A percentile compares a stretch with the other conserved stretches of the same genome.
Conservation (phyloP, 2,797 vertebrate genomes). For the Oceanodroma leucorhoa region DNA sequence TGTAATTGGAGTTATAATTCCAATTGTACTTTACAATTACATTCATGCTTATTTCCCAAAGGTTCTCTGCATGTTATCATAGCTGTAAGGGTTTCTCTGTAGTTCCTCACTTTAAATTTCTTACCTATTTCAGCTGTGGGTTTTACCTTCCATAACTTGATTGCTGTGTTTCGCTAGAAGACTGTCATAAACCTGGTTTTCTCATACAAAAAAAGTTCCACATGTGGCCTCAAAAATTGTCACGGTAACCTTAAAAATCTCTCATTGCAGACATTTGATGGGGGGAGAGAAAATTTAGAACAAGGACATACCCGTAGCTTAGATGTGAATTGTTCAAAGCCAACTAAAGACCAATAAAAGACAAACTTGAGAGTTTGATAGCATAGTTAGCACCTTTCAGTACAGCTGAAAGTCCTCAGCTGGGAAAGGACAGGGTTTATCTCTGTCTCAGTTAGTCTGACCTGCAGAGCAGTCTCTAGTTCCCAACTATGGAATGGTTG, state of each 20-base stretch:
- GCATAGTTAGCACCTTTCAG: not conserved
- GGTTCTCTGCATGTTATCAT: not conserved
- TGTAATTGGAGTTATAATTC: not conserved
- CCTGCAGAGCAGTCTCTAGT: not conserved
- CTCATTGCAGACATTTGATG: not conserved
- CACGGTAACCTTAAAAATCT: not conserved
- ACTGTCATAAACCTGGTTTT: not conserved
- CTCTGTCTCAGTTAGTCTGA: not conserved
- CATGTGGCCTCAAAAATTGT: not conserved
- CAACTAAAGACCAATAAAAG: not conserved
- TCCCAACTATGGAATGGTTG: not conserved
- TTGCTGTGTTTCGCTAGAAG: not conserved
- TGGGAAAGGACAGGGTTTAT: not conserved
- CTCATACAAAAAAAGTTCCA: not conserved
- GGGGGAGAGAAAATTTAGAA: not conserved
- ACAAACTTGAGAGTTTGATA: not conserved
- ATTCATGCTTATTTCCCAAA: constrained; percentile 18
- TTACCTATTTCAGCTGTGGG: not conserved
- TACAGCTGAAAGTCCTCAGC: not conserved
- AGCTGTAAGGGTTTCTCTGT: not conserved
- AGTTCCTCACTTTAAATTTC: not conserved
- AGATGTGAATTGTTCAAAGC: not conserved
- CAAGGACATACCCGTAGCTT: not conserved
- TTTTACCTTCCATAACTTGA: not conserved
- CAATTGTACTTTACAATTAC: not conserved